A percentile compares a stretch with the other conserved stretches of the same genome.
These are phyloP conservation scores for Parapristionchus giblindavisi DNA, from an alignment of 2,888 invertebrate genomes.

Conservation along the genomic window DNA sequence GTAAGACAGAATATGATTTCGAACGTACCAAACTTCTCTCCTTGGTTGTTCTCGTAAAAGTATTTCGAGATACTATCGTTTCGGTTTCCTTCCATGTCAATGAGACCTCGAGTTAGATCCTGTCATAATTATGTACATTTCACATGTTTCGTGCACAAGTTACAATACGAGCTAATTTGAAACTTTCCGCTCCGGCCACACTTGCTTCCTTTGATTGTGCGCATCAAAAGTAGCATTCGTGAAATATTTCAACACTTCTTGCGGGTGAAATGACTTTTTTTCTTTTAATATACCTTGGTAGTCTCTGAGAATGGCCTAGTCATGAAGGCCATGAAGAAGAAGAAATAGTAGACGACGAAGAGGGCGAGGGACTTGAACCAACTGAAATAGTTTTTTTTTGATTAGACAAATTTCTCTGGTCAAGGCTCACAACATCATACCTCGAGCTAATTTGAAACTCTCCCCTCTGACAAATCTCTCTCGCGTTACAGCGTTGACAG, in stretches of 20 bases:
- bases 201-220: neutral
- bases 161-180: neutral
- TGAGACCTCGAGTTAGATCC: slow-evolving; percentile 38
- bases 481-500: too few relatives aligned
- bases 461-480: too few relatives aligned
- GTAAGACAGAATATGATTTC: too few relatives aligned
- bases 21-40: slow-evolving; percentile 12
- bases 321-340: slow-evolving; percentile 87
- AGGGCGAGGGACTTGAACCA: slow-evolving; percentile 79
- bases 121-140: slow-evolving; percentile 4
- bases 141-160: neutral
- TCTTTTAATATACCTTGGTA: slow-evolving; percentile 47
- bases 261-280: too few relatives aligned
- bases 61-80: slow-evolving; percentile 32
- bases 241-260: neutral
- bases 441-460: too few relatives aligned
- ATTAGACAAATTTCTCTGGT: too few relatives aligned
- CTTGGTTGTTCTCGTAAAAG: slow-evolving; percentile 5
- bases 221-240: neutral
- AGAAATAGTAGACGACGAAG: slow-evolving; percentile 88
- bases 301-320: slow-evolving; percentile 76
- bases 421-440: neutral
- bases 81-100: slow-evolving; percentile 29
- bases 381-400: slow-evolving; percentile 43
- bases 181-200: too few relatives aligned